Evolutionary conservation across 1,140 invertebrate genomes (phyloP), one percentile per base, ranked within the genome.

Genomic region (Lerema accius): DNA sequence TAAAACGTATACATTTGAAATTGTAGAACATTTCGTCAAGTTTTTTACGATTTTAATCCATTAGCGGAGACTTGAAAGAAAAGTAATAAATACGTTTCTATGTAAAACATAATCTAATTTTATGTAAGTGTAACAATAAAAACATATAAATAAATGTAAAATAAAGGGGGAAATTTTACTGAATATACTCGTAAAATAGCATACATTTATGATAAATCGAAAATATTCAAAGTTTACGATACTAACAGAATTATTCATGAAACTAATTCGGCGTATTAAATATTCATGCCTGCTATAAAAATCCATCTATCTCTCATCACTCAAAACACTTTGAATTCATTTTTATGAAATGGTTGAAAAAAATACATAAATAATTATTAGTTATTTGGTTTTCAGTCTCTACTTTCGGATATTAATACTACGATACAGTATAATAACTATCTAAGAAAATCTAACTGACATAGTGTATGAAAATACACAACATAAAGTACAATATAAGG

Each of bases 1-100:
- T 88, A 86, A 83, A 88, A 86, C 85, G 83, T 88, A 88, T 84
- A 84, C 82, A 87, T 81, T 77, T 73, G 16, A 64, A 46, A 60
- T 60, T 35, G 48, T 51, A 49, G 11, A 37, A 42, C 4, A 58
- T 17, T 45, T 26, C 40, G 0, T 15, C 13, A 37, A 60, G 32
- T 11, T 37, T 32, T 4, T 37, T 46, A 48, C 45, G 45, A 49
- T 45, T 49, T 26, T 28, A 28, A 43, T 56, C 37, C 51, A 56
- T 56, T 43, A 56, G 50, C 15, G 19, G 35, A 39, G 15, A 56
- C 51, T 56, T 17, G 35, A 37, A 37, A 37, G 35, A 3, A 37
- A 37, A 37, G 35, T 11, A n/a, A 37, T 37, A 37, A 37, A 37
- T 37, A 11, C 35, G 11, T 37, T 37, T 37, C 10, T 4, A 37